Base-by-base conservation (phyloP, 2,888 invertebrate genomes). In the Leptopilina drosophilae region DNA sequence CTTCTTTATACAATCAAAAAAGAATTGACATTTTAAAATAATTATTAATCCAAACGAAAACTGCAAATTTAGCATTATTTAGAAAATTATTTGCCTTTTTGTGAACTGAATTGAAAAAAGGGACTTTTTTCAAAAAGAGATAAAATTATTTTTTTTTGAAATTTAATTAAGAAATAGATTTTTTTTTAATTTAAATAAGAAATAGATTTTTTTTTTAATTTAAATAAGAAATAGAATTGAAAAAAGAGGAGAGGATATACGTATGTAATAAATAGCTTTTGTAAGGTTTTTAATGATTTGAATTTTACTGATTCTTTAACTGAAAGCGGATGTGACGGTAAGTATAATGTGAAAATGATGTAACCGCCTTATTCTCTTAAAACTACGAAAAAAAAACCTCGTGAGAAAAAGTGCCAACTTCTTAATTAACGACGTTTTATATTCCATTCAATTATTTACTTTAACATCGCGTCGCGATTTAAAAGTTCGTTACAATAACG, bases 341-440 rank as follows among this genome's bases (percentile, higher is more conserved):
- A 62, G 62, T 62, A 62, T 20, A 62, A 62, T 62, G 62, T 62
- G 62, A 62, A 62, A 62, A 62, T 62, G 62, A 62, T 62, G 62
- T 62, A 62, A 62, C 15, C 62, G 20, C 9, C 62, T 62, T 62
- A 62, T 62, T 62, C 62, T 62, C 62, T 62, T 62, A 62, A 33
- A 62, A 62, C 15, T 62, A 62, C 12, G 12, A 62, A 62, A 59
- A 15, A 62, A 62, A 62, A 20, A 15, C 20, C 62, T 62, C 62
- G 62, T 62, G 62, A 62, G 62, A 62, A 62, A 20, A 62, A 62
- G 62, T 62, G 62, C 62, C 62, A 62, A 20, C 20, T 62, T 62
- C 62, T 62, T 62, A 62, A 62, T 62, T 62, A 62, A 62, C 62
- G 62, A 62, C 62, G 62, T 62, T 62, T 62, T 62, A 62, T 62